Base-by-base conservation (phyloP, 2,113 vertebrate species). In the Bubalus kerabau region DNA sequence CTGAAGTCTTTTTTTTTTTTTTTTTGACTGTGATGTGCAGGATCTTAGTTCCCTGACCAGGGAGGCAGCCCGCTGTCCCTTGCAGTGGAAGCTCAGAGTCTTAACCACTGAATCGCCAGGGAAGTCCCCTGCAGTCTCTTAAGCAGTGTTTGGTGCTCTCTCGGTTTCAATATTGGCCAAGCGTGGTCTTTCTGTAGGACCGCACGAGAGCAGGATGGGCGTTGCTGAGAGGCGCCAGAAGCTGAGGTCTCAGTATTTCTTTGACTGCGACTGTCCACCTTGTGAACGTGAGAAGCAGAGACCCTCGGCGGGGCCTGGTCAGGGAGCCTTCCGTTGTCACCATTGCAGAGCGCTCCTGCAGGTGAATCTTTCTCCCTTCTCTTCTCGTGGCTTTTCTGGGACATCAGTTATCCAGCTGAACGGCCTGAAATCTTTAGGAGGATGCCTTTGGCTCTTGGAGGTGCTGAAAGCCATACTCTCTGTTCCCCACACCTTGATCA, bases 211-310 rank as follows among this genome's bases (percentile, higher is more conserved):
- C 13, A 99, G 99, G 81, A 99, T 99, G 99, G 94, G 16, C 32
- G 98, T 98, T 85, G 90, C 91, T 46, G 98, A 99, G 94, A 99
- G 99, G 23, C 99, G 96, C n/a, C 98, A 91, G 95, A 98, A 98
- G 94, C 99, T 99, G 95, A 99, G 99, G 97, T 98, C 98, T 7
- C 99, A 99, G 98, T 99, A 99, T 98, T 99, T 99, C 97, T 99
- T 99, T 52, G 96, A 99, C 60, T 99, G 99, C 96, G 30, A 1
- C 90, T 99, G 99, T 97, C 98, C 71, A 24, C 99, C 99, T 0
- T 99, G 99, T 97, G 95, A 83, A 1, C 95, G 96, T 50, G 99
- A 99, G 92, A 57, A 93, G 67, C 52, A 28, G 84, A 88, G 64
- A 52, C 84, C 90, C 0, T 52, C 71, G 4, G 5, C 59, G 28